These are phyloP conservation scores for Abrostola triplasia DNA, from an alignment of 2,888 invertebrate species.

Conservation along the genomic window DNA sequence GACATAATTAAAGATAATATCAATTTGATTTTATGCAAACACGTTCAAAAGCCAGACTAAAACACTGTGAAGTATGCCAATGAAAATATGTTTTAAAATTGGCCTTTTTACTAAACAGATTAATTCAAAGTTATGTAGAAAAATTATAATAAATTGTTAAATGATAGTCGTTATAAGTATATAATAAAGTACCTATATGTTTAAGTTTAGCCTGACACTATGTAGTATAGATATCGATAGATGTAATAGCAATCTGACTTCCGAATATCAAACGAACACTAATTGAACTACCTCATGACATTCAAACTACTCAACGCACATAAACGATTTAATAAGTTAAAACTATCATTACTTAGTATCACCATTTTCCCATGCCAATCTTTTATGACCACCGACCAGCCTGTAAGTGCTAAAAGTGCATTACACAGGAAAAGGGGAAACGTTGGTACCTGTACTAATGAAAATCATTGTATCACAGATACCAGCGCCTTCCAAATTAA, in stretches of 20 bases:
- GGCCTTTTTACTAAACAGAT: conserved; percentile 20
- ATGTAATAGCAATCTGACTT: conserved; percentile 7
- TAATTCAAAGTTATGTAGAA: conserved; percentile 1
- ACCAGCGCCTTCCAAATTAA: too few relatives aligned
- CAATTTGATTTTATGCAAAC: neutral
- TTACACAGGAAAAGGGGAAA: too few relatives aligned
- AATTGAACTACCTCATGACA: conserved; percentile 38
- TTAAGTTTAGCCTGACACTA: neutral
- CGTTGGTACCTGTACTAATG: too few relatives aligned
- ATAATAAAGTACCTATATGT: conserved; percentile 6
- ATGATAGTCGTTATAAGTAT: conserved; percentile 23
- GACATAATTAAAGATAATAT: too few relatives aligned
- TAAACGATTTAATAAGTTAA: neutral
- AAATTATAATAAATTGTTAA: conserved; percentile 2
- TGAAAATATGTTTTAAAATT: conserved; percentile 42
- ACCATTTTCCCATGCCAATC: too few relatives aligned
- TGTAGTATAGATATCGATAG: conserved; percentile 7
- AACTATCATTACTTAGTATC: too few relatives aligned
- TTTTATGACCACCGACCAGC: too few relatives aligned
- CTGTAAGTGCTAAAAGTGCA: too few relatives aligned
- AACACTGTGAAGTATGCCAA: conserved; percentile 8
- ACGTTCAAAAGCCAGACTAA: neutral
- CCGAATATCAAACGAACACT: conserved; percentile 22
- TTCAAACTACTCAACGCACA: conserved; percentile 1
- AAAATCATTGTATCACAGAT: too few relatives aligned